phyloP scores from a whole-genome alignment of 2,113 vertebrate genomes.

The Pavo muticus region DNA sequence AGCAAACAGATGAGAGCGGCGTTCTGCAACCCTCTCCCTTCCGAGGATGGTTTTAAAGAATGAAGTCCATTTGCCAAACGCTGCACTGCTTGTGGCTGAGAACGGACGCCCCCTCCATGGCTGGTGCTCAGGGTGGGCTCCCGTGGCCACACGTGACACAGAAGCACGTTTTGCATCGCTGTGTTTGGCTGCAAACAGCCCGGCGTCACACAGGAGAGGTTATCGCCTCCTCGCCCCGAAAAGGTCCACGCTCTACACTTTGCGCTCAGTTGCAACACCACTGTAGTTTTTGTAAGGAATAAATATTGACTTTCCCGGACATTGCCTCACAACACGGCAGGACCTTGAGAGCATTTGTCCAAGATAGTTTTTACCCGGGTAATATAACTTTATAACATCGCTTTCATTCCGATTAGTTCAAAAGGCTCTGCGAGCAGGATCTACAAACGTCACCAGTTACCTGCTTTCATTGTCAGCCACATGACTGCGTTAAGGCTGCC shows the following conservation, averaged over 20 bases:
- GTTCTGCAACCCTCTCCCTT: not conserved
- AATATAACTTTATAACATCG: conserved; percentile 19
- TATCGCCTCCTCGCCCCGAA: not conserved
- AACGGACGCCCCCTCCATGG: accelerated
- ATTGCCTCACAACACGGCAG: conserved; percentile 43
- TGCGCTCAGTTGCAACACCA: conserved; percentile 32
- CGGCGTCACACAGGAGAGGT: not conserved
- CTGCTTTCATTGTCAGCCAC: not conserved
- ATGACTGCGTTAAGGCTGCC: not conserved
- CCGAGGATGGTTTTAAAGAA: not conserved
- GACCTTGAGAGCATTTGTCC: conserved; percentile 39
- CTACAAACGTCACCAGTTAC: not conserved
- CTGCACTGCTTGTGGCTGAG: accelerated
- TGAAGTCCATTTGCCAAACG: not conserved
- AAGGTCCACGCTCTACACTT: not conserved
- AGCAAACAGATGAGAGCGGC: not conserved
- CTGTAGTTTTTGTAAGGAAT: conserved; percentile 53
- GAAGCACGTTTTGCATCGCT: not conserved
- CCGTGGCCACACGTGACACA: accelerated
- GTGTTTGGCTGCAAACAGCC: not conserved
- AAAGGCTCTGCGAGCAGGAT: not conserved
- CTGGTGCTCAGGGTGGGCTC: not conserved
- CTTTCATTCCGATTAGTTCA: not conserved
- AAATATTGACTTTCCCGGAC: conserved; percentile 69
- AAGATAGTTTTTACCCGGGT: not conserved